These are phyloP conservation scores for Lytechinus pictus DNA, from an alignment of 35 echinoderm and acorn worm genomes.

Conservation along the genomic window DNA sequence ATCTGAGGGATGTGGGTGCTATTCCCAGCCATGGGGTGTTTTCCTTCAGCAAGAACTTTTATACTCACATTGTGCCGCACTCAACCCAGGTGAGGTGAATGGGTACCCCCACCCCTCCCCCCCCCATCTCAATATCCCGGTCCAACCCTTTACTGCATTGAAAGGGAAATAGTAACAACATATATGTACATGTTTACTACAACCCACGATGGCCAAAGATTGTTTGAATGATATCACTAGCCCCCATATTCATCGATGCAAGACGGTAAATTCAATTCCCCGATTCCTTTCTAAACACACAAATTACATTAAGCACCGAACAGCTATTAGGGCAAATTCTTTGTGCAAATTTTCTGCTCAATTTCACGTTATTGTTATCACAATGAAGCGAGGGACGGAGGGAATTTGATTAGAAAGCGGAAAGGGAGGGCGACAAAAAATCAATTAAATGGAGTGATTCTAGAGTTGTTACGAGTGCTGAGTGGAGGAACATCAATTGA, in stretches of 20 bases:
- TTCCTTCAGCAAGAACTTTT: no score
- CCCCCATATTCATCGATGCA: not conserved
- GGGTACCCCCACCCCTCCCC: no score
- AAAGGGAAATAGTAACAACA: no score
- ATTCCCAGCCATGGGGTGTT: no score
- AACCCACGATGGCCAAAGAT: not conserved
- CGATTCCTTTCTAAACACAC: not conserved
- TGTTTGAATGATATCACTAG: conserved; percentile 13
- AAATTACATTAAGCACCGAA: not conserved
- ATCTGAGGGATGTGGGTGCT: no score
- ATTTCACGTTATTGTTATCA: not conserved
- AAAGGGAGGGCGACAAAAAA: not conserved
- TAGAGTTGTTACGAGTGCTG: not conserved
- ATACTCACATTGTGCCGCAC: no score
- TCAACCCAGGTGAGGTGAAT: no score
- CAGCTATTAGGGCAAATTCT: not conserved
- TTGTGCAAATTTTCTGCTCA: not conserved
- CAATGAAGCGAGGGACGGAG: not conserved
- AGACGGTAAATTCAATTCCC: not conserved
- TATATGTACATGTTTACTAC: no score
- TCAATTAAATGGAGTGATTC: conserved; percentile 13
- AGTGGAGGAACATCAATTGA: not conserved
- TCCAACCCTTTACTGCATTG: no score
- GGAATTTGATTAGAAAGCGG: not conserved
- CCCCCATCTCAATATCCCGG: no score